Conservation (phyloP, 2,797 vertebrate species). For the Sylvia borin region DNA sequence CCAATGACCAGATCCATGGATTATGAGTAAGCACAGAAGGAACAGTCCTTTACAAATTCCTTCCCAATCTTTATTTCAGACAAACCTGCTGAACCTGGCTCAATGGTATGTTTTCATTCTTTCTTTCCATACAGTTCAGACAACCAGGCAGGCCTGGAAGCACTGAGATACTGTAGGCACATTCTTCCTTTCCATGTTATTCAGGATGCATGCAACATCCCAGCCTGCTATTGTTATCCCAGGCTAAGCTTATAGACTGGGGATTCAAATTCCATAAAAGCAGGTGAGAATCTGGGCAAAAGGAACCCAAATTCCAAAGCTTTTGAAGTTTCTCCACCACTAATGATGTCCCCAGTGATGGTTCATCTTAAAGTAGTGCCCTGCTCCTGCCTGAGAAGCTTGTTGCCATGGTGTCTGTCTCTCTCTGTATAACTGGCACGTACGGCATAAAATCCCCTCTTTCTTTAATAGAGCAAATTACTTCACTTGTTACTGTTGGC, state of each 20-base stretch:
- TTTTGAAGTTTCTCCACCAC: conserved; percentile 34
- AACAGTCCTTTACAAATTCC: background rate
- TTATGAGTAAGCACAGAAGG: background rate
- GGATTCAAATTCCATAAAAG: background rate
- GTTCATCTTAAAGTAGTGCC: conserved; percentile 39
- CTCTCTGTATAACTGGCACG: conserved; percentile 10
- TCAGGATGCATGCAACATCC: background rate
- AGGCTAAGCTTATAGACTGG: background rate
- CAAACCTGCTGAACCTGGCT: background rate
- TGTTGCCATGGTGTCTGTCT: conserved; percentile 65
- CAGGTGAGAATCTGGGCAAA: background rate
- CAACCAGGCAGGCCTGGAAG: background rate
- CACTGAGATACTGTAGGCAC: background rate
- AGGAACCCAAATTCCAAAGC: background rate
- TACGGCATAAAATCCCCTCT: conserved; percentile 14
- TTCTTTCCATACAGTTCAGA: background rate
- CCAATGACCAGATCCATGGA: background rate
- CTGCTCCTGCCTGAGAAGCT: conserved; percentile 39
- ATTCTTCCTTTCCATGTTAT: background rate
- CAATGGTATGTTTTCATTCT: background rate
- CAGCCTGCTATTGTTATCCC: background rate
- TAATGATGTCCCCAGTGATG: conserved; percentile 35
- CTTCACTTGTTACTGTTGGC: conserved; percentile 31
- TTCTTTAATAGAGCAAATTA: conserved; percentile 45
- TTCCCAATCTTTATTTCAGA: background rate